Evolutionary conservation across 2,113 vertebrate genomes (phyloP).

Genomic region (Merops nubicus): DNA sequence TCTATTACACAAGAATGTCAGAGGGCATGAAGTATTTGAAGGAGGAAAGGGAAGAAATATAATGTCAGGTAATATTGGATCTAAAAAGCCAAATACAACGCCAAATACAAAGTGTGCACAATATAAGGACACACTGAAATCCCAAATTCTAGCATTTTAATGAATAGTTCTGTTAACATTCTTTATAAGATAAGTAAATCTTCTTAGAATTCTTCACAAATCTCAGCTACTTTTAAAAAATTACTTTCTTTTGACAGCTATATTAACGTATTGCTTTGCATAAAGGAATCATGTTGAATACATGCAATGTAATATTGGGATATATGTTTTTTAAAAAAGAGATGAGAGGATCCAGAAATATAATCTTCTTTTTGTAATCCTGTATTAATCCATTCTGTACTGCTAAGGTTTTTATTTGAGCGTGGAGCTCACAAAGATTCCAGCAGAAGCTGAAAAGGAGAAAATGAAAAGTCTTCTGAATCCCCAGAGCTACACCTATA

Average conservation of each 20-base stretch:
- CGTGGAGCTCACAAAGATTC: slow-evolving; percentile 45
- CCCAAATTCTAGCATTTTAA: slow-evolving; percentile 14
- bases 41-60: neutral
- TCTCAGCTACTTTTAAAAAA: neutral
- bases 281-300: slow-evolving; percentile 24
- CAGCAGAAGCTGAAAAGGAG: neutral
- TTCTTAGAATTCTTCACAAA: slow-evolving; percentile 28
- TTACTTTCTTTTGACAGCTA: slow-evolving; percentile 12
- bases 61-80: neutral
- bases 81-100: neutral
- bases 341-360: neutral
- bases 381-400: slow-evolving; percentile 46
- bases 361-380: slow-evolving; percentile 51
- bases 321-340: neutral
- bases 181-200: slow-evolving; percentile 22
- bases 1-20: slow-evolving; percentile 35
- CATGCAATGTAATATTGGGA: neutral
- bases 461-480: slow-evolving; percentile 39
- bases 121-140: neutral
- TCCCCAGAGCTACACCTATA: slow-evolving; percentile 27
- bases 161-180: neutral
- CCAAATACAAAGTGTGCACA: neutral
- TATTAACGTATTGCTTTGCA: neutral
- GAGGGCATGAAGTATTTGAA: neutral
- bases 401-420: slow-evolving; percentile 36